Percentiles rank a stretch among this genome's conserved stretches.
Conservation (phyloP, 2,797 vertebrate species). For the Crenichthys baileyi region DNA sequence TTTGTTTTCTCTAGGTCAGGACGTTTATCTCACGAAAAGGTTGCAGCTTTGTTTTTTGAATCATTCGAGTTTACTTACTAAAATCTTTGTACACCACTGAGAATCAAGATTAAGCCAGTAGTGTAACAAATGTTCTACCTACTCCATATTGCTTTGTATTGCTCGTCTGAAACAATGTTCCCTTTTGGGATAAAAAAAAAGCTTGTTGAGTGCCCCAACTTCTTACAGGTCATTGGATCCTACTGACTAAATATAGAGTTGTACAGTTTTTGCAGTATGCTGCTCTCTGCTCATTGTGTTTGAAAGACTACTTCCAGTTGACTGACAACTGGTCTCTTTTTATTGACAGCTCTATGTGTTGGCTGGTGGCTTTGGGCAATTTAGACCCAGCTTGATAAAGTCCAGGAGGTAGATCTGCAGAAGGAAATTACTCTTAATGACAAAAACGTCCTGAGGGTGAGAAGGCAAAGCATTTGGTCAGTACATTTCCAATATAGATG, state of each 20-base stretch:
- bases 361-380: constrained; percentile 28
- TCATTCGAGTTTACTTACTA: not conserved
- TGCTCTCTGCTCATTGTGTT: not conserved
- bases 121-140: not conserved
- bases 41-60: not conserved
- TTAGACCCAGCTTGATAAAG: constrained; percentile 53
- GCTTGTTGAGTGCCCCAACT: not conserved
- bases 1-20: not conserved
- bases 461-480: constrained; percentile 26
- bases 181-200: not conserved
- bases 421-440: constrained; percentile 38
- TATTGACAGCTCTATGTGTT: constrained; percentile 50
- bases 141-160: not conserved
- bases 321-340: constrained; percentile 42
- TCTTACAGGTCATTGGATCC: constrained; percentile 8
- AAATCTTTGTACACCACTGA: not conserved
- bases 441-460: constrained; percentile 10
- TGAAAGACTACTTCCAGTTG: constrained; percentile 31
- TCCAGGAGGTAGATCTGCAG: constrained; percentile 37
- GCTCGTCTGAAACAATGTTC: not conserved
- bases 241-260: not conserved
- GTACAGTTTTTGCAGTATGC: not conserved
- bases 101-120: not conserved
- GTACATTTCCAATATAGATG: not conserved
- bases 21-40: not conserved